Conservation (phyloP, 2,888 invertebrate species). For the Fissipunctia ypsillon region DNA sequence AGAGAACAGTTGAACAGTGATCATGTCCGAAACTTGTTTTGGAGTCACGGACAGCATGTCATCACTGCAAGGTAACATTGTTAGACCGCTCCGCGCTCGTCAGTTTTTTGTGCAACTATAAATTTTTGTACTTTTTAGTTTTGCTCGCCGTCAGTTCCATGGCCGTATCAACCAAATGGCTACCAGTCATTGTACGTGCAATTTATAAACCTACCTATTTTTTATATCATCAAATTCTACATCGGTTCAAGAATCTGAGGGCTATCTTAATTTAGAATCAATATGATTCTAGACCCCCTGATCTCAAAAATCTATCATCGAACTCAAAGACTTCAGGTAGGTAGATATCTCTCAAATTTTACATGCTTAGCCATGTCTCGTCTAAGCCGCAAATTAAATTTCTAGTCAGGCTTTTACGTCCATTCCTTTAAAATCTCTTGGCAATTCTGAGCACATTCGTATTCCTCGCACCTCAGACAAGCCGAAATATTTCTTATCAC, state of each 20-base stretch:
- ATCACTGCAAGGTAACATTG: slow-evolving; percentile 27
- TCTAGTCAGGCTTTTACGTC: slow-evolving; percentile 52
- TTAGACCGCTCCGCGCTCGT: slow-evolving; percentile 8
- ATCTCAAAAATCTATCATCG: background rate
- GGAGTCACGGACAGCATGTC: slow-evolving; percentile 15
- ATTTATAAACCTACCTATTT: too few relatives aligned
- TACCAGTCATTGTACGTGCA: background rate
- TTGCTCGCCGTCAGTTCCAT: slow-evolving; percentile 1
- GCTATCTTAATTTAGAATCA: background rate
- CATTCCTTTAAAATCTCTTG: slow-evolving; percentile 59
- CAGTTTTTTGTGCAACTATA: slow-evolving; percentile 28
- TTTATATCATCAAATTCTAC: background rate
- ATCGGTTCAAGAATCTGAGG: background rate
- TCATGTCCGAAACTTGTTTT: slow-evolving; percentile 38
- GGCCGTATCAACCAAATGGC: slow-evolving; percentile 7
- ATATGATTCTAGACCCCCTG: background rate
- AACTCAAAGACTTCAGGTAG: background rate
- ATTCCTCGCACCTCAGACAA: slow-evolving; percentile 70
- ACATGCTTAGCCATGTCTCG: slow-evolving; percentile 3
- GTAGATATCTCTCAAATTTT: background rate
- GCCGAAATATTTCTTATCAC: slow-evolving; percentile 76
- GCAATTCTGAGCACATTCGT: slow-evolving; percentile 67
- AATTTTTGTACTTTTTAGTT: slow-evolving; percentile 18
- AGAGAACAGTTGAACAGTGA: slow-evolving; percentile 2
- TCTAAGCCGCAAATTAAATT: slow-evolving; percentile 53